Evolutionary conservation across 2,888 invertebrate species (phyloP), one percentile per base, ranked within the genome.

Genomic region (Nowickia ferox): DNA sequence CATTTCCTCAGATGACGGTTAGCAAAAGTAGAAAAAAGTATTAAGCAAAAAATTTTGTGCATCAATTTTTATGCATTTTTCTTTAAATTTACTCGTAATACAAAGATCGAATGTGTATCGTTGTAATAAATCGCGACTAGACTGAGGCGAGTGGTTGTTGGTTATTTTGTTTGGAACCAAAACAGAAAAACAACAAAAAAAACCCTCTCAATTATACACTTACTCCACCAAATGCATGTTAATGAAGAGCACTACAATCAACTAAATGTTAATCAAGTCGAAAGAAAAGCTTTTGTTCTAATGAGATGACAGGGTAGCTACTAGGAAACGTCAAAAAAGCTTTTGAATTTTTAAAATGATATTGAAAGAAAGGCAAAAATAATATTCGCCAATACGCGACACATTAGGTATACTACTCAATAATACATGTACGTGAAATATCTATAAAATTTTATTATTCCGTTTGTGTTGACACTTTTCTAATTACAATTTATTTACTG

Each of bases 61-160:
- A 42, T 8, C 19, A 51, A 51, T 66, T 69, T 51, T 30, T 11
- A 11, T 22, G 30, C 1, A 30, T 81, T 79, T 38, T 55, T 17
- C 46, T 69, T 42, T 22, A 17, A 44, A 15, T 57, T 19, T 48
- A 11, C 42, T 48, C 42, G 30, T 30, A 30, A 30, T 6, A 2
- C 51, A n/a, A 30, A 48, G n/a, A 57, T 74, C 51, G 17, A 72
- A 65, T 72, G 66, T 86, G 84, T 82, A 79, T 86, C 77, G 53
- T 63, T 84, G 69, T 80, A 82, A 80, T 87, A 71, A 79, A 84
- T 72, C 85, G 81, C 84, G 76, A 88, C 79, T 65, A 80, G 83
- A 88, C 87, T 88, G 85, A 88, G 55, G 30, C 48, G 66, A 83
- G 55, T 9, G 44, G 19, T 30, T 30, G 15, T 9, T 48, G 22